Evolutionary conservation across 1,140 invertebrate species (phyloP), one percentile per base, ranked within the genome.

Genomic region (Caenorhabditis tropicalis): DNA sequence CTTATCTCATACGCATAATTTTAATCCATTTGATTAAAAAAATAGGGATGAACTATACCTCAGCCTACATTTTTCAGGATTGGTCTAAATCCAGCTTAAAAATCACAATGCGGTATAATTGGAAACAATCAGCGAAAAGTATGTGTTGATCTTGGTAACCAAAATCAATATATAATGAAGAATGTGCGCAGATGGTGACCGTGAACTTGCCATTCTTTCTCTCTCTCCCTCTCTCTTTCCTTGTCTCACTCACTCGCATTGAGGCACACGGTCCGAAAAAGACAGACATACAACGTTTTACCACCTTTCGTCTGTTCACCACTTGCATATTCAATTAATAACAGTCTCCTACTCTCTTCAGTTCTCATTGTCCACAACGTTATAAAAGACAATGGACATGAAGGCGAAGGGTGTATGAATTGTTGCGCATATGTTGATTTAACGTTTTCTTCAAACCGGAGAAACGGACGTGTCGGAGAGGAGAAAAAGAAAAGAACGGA

Each of bases 171-270:
- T 36, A 43, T 74, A 24, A 74, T 36, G 65, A 74, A 74, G 43
- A 36, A 36, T 74, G 65, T 43, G 65, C 43, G 65, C 65, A 74
- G 65, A 74, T 74, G 65, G 65, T 74, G 65, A 74, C 65, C 65
- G 65, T 74, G 65, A 74, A 74, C 65, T 74, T 74, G 9, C 36
- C 36, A 2, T 9, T 56, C 53, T 27, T 56, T 21, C 53, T 10
- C 53, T 21, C 21, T 56, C 7, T 9, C 51, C 9, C 21, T 27
- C 33, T 39, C 36, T n/a, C n/a, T n/a, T n/a, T n/a, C n/a, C n/a
- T n/a, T n/a, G n/a, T n/a, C n/a, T n/a, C n/a, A n/a, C n/a, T n/a
- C n/a, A n/a, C n/a, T n/a, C n/a, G n/a, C n/a, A n/a, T n/a, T n/a
- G n/a, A 46, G 12, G 43, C 36, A 65, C 58, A 74, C 58, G 33